Percentiles rank a stretch among this genome's conserved stretches.
Evolutionary conservation across 2,113 vertebrate species (phyloP).

Genomic region (Rhizomys pruinosus): DNA sequence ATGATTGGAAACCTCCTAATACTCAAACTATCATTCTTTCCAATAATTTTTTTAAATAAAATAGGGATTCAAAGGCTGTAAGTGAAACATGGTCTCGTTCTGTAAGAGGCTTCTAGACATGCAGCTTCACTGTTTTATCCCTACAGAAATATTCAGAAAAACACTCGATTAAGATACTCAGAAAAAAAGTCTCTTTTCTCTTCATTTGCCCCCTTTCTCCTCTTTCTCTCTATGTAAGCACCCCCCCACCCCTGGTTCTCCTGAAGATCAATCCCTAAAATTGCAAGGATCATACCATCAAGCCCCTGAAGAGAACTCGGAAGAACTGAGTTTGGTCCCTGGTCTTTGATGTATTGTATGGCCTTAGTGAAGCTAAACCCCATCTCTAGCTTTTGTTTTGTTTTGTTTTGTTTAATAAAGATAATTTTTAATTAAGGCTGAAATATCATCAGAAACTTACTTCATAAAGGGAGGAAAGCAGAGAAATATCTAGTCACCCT

Average conservation of each 20-base stretch:
- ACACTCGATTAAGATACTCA: neutral
- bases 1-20: neutral
- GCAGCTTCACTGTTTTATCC: neutral
- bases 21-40: slow-evolving; percentile 45
- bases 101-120: neutral
- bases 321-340: neutral
- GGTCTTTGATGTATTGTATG: neutral
- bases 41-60: neutral
- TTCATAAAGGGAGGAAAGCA: slow-evolving; percentile 33
- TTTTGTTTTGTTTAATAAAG: slow-evolving; percentile 38
- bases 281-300: neutral
- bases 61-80: neutral
- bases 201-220: neutral
- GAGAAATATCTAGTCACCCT: neutral
- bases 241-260: neutral
- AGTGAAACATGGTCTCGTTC: neutral
- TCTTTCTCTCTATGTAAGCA: neutral
- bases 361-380: neutral
- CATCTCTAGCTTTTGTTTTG: neutral
- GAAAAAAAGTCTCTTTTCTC: neutral
- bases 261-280: neutral
- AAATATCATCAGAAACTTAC: slow-evolving; percentile 11
- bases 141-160: neutral
- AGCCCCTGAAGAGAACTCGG: neutral
- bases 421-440: neutral